Evolutionary conservation across 2,888 invertebrate genomes (phyloP), one percentile per base, ranked within the genome.

Genomic region (Monopis laevigella): DNA sequence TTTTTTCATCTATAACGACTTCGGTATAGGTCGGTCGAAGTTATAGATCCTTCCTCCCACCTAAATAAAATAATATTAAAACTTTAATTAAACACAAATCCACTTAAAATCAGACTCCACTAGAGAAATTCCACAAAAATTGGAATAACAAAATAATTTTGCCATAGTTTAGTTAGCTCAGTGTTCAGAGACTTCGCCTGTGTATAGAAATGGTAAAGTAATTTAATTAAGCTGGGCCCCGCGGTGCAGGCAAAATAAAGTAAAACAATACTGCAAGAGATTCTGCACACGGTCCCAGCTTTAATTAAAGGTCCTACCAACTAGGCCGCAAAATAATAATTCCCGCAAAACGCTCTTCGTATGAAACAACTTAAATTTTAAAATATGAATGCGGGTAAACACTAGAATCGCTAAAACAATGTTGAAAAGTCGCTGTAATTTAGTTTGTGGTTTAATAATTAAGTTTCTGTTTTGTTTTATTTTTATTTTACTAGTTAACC

Each of bases 161-260:
- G 38, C 35, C 45, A 14, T 28, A 39, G 40, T 41, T 45, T 43
- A 41, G 41, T 43, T 39, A 21, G 21, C 24, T 21, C 24, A 21
- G 24, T 21, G 24, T 5, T 21, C 5, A 21, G 32, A 17, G 14
- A 32, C 17, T 32, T 17, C 32, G 14, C 16, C 32, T 36, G 21
- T 34, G 34, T 21, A 36, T 36, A 21, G 36, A 36, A 36, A 36
- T 21, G 36, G 19, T 36, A 13, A 36, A 21, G 47, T 53, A 48
- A 53, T 51, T 51, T 55, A 53, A 53, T 55, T 51, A 54, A 51
- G 45, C 45, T 42, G 39, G 40, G 46, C 46, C 47, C 44, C 34
- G 41, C 40, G 39, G 46, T 39, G 46, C 44, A 43, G 44, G 42
- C 36, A 41, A 44, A 49, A 51, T 48, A 48, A 51, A 46, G 42